Evolutionary conservation across 1,140 invertebrate species (phyloP).

Genomic region (Drosophila kikkawai): DNA sequence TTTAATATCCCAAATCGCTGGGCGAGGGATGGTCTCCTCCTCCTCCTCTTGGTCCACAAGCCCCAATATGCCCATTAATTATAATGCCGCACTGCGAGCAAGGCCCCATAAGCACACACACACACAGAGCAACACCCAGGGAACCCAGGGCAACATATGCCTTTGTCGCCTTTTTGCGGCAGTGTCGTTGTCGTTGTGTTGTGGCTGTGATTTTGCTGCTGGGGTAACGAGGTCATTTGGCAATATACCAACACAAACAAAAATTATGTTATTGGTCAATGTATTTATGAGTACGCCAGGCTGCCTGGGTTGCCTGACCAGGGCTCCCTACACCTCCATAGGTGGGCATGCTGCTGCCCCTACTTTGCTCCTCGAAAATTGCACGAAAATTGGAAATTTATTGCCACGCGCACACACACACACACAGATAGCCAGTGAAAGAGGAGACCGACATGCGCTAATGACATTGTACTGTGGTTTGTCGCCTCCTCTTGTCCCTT

Average conservation of each 20-base stretch:
- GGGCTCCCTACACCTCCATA: conserved; percentile 6
- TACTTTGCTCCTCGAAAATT: conserved; percentile 48
- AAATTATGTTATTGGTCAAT: conserved; percentile 82
- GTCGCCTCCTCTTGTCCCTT: not conserved
- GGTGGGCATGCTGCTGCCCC: conserved; percentile 1
- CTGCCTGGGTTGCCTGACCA: not conserved
- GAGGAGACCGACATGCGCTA: conserved; percentile 52
- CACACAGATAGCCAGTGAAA: conserved; percentile 7
- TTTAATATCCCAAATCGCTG: conserved; percentile 76
- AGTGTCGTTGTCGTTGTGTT: conserved; percentile 31
- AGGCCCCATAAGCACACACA: conserved; percentile 6
- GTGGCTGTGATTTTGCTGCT: conserved; percentile 61
- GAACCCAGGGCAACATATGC: conserved; percentile 58
- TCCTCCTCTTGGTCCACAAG: conserved; percentile 25
- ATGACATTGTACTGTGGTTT: conserved; percentile 65
- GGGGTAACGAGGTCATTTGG: conserved; percentile 70
- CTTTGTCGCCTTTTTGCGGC: conserved; percentile 61
- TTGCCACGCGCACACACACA: conserved; percentile 42
- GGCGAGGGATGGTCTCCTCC: conserved; percentile 17
- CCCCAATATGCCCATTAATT: conserved; percentile 80
- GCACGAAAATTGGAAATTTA: conserved; percentile 75
- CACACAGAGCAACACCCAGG: not conserved
- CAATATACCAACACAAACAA: conserved; percentile 56
- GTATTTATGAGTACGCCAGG: conserved; percentile 70
- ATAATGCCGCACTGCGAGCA: conserved; percentile 72